Evolutionary conservation across 2,113 vertebrate species (phyloP), one percentile per base, ranked within the genome.

Genomic region (Dolichotis patagonum): DNA sequence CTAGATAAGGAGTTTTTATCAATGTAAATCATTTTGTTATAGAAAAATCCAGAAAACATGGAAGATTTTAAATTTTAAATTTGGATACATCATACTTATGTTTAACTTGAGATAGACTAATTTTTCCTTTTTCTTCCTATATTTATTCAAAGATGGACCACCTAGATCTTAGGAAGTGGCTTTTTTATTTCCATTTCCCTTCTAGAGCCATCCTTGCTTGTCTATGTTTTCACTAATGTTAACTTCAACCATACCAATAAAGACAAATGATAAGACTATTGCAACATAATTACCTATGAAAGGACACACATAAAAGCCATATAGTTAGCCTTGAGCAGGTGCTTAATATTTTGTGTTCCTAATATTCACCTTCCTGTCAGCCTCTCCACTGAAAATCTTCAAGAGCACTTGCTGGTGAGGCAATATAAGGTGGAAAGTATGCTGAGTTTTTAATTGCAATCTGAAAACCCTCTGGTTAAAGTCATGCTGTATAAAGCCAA

Each of bases 391-490:
- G 65, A 78, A 2, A 94, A 77, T 26, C 22, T 78, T 93, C 5
- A 0, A 96, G 90, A 73, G 43, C 41, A 60, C 62, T 96, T 95
- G 46, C 26, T 94, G 78, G 58, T 20, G 28, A 88, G n/a, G 19
- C 63, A 67, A 62, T 65, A 35, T 30, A 60, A 85, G 77, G 71
- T 52, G n/a, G 77, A 26, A 71, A 92, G 24, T 56, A 90, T 88
- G 88, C 35, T 75, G 52, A 71, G 52, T 60, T 90, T 85, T 95
- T 87, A 93, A 93, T 17, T 89, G 49, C 1, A 41, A 96, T 54
- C 71, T 56, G 32, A 85, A 88, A 96, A 92, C 71, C 58, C 87
- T 97, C 65, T 96, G 46, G 46, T 71, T 91, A 93, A 65, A 95
- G 13, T 41, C 94, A 96, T 84, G 85, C 12, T 20, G 22, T 62